Percentiles rank a stretch among this genome's conserved stretches.
phyloP scores from a whole-genome alignment of 2,888 invertebrate genomes.

The Laothoe populi region DNA sequence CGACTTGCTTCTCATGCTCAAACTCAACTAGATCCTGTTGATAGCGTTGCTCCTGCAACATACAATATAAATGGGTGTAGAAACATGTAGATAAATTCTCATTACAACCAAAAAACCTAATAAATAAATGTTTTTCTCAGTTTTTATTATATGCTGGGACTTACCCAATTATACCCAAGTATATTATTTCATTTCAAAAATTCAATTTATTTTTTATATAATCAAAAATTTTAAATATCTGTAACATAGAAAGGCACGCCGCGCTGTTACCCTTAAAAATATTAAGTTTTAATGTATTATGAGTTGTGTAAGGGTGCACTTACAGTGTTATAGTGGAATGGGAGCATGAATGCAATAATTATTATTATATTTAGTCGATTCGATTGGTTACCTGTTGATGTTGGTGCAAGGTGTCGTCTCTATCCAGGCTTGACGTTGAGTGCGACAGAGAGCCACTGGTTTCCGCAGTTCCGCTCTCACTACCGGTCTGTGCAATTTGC shows the following conservation, averaged over 20 bases:
- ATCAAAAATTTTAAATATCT: no score
- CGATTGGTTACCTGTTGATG: conserved; percentile 79
- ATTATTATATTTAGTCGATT: neutral
- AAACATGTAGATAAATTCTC: no score
- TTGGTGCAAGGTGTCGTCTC: conserved; percentile 88
- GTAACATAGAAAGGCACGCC: no score
- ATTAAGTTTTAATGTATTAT: neutral
- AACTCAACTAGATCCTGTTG: conserved; percentile 90
- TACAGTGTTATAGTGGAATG: no score
- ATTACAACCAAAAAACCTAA: no score
- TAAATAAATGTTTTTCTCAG: no score
- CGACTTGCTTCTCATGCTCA: conserved; percentile 89
- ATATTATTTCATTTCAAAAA: no score
- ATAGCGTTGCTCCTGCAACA: conserved; percentile 87
- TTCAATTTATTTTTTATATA: no score
- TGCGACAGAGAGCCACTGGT: conserved; percentile 89
- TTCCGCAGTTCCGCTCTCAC: conserved; percentile 85
- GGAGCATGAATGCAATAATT: neutral
- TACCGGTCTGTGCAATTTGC: conserved; percentile 76
- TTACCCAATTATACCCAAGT: no score
- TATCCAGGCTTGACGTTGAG: conserved; percentile 94
- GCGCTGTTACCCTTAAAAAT: no score
- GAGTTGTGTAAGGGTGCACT: neutral
- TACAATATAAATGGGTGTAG: neutral
- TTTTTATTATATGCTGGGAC: no score